Evolutionary conservation across 2,888 invertebrate species (phyloP).

Genomic region (Copidosoma aretas): DNA sequence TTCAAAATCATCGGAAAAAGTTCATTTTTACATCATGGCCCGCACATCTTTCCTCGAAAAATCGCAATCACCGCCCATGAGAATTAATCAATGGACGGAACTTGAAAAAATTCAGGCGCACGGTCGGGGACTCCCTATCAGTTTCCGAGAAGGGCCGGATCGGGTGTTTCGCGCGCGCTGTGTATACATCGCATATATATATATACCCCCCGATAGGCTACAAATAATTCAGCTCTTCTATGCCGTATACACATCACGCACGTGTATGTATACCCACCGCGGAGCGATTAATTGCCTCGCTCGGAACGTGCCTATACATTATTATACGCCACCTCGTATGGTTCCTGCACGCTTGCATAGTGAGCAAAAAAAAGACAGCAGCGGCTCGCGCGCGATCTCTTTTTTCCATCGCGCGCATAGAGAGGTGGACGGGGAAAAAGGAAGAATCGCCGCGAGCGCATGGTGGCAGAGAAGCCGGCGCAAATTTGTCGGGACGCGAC

Average conservation of each 20-base stretch:
- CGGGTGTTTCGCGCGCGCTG: neutral
- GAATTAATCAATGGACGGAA: too few relatives aligned
- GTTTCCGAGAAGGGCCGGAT: neutral
- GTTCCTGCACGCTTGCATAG: too few relatives aligned
- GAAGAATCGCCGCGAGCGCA: too few relatives aligned
- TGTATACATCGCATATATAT: constrained; percentile 4
- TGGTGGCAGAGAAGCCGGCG: too few relatives aligned
- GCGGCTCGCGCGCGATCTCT: neutral
- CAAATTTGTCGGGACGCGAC: too few relatives aligned
- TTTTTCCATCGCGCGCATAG: neutral
- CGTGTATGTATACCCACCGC: neutral
- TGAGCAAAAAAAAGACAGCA: too few relatives aligned
- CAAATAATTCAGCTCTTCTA: neutral
- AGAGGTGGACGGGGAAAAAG: neutral
- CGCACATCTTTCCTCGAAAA: too few relatives aligned
- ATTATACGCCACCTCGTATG: too few relatives aligned
- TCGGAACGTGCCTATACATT: neutral
- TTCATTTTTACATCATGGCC: too few relatives aligned
- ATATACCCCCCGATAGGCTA: neutral
- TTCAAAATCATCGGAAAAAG: too few relatives aligned
- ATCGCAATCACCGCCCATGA: too few relatives aligned
- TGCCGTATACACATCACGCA: neutral
- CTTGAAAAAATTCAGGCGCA: too few relatives aligned
- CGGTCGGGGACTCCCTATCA: neutral
- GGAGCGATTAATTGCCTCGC: neutral